Percentiles rank a stretch among this genome's conserved stretches.
phyloP scores from a whole-genome alignment of 1,140 invertebrate species.

The Neomicropteryx cornuta region DNA sequence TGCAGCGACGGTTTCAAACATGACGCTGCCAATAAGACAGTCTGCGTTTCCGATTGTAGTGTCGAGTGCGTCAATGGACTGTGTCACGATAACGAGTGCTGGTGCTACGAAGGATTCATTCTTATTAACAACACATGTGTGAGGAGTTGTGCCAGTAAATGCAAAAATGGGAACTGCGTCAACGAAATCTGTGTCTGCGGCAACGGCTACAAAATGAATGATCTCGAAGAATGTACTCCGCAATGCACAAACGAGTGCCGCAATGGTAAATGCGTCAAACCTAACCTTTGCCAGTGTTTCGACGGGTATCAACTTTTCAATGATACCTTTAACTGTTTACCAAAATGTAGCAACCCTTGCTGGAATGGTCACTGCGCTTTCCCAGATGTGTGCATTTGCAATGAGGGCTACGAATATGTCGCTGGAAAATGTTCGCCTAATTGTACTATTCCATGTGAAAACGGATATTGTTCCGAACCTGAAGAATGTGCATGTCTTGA shows the following conservation, averaged over 20 bases:
- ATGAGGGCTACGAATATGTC: constrained; percentile 36
- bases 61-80: constrained; percentile 31
- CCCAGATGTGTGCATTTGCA: constrained; percentile 38
- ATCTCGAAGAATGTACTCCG: constrained; percentile 8
- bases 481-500: constrained; percentile 8
- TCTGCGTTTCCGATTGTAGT: constrained; percentile 5
- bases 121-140: constrained; percentile 20
- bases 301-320: constrained; percentile 26
- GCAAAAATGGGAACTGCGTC: constrained; percentile 24
- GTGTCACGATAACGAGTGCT: constrained; percentile 38
- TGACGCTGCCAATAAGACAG: constrained; percentile 7
- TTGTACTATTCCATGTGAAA: constrained; percentile 16
- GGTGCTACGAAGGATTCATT: constrained; percentile 26
- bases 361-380: constrained; percentile 40
- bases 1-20: constrained; percentile 24
- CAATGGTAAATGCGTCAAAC: constrained; percentile 46
- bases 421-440: constrained; percentile 14
- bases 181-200: constrained; percentile 22
- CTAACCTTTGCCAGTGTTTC: constrained; percentile 45
- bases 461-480: constrained; percentile 10
- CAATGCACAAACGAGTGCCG: constrained; percentile 24
- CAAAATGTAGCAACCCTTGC: constrained; percentile 39
- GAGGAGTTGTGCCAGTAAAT: constrained; percentile 29
- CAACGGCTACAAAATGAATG: constrained; percentile 22
- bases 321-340: constrained; percentile 26